Percentiles rank a stretch among this genome's conserved stretches.
Conservation (phyloP, 2,113 vertebrate species). For the Antechinus stuartii region DNA sequence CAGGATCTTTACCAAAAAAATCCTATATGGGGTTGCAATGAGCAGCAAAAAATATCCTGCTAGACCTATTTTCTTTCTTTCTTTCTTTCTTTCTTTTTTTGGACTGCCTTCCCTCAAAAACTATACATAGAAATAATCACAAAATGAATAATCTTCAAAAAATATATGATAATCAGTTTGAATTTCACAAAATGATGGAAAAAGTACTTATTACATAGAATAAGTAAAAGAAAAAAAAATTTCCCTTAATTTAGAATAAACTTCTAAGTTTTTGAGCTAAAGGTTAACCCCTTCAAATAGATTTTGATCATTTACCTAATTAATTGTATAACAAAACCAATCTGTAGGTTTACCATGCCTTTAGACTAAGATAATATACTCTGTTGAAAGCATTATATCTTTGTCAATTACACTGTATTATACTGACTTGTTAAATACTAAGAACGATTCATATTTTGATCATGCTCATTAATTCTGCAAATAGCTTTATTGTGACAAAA, state of each 20-base stretch:
- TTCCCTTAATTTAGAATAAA: background rate
- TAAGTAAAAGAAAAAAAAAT: background rate
- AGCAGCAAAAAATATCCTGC: background rate
- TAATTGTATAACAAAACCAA: background rate
- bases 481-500: slow-evolving; percentile 42
- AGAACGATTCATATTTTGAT: slow-evolving; percentile 38
- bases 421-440: slow-evolving; percentile 22
- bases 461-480: slow-evolving; percentile 29
- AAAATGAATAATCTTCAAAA: background rate
- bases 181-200: slow-evolving; percentile 19
- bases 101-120: background rate
- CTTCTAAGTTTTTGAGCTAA: slow-evolving; percentile 15
- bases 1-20: background rate
- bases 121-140: slow-evolving; percentile 6
- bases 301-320: background rate
- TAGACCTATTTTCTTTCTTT: slow-evolving; percentile 22
- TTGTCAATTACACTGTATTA: background rate
- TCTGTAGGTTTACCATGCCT: background rate
- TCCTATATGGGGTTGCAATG: background rate
- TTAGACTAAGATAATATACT: background rate
- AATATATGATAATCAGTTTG: background rate
- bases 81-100: background rate
- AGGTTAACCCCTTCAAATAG: background rate
- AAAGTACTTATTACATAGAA: background rate
- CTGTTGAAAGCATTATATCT: background rate